Conservation (phyloP, 2,888 invertebrate species). For the Aspidapion aeneum region DNA sequence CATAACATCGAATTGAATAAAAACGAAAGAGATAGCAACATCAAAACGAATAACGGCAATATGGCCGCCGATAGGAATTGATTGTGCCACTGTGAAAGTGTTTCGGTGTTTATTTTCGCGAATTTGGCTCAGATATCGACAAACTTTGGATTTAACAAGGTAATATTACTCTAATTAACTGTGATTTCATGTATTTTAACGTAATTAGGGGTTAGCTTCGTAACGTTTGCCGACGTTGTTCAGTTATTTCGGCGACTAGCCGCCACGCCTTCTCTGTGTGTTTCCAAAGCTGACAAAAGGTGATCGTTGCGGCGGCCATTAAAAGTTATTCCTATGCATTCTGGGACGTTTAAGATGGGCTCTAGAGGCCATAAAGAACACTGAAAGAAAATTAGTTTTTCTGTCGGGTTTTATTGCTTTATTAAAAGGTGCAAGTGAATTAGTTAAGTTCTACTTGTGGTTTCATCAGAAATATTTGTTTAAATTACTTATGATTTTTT, state of each 20-base stretch:
- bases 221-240: neutral
- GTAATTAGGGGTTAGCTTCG: neutral
- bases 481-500: no score
- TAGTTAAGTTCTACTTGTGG: no score
- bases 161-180: neutral
- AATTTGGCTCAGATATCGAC: neutral
- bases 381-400: slow-evolving; percentile 8
- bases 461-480: no score
- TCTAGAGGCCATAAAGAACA: slow-evolving; percentile 25
- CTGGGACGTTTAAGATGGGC: slow-evolving; percentile 29
- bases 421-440: neutral
- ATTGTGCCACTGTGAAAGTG: neutral
- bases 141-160: neutral
- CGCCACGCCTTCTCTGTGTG: slow-evolving; percentile 43
- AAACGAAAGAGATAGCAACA: neutral
- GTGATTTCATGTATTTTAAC: neutral
- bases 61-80: neutral
- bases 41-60: neutral
- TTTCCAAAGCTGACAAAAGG: slow-evolving; percentile 41
- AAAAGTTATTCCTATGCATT: slow-evolving; percentile 36
- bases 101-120: neutral
- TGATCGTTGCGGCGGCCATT: slow-evolving; percentile 41
- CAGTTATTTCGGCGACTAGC: slow-evolving; percentile 1
- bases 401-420: neutral
- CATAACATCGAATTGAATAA: neutral